Base-by-base conservation (phyloP, 2,113 vertebrate genomes). In the Eulemur rufifrons region DNA sequence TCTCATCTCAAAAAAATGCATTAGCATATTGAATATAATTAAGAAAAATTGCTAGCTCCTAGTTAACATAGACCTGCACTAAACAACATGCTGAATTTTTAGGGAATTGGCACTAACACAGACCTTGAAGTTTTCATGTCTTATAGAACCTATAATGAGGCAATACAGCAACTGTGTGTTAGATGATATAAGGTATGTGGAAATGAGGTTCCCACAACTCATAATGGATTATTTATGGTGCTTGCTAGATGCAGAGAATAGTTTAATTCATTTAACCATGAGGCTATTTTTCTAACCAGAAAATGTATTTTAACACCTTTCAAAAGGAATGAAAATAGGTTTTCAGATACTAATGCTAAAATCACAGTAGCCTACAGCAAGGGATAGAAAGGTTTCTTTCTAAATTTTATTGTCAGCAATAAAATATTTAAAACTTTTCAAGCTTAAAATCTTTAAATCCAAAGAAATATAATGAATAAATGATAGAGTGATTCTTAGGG, bases 301-400 rank as follows among this genome's bases (percentile, higher is more conserved):
- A 84, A 76, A 78, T 77, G 64, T 76, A 85, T 93, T 94, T 92
- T 91, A 93, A 82, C 17, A 91, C 52, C 12, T 93, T 86, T 85
- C 39, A 82, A 95, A 59, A n/a, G 15, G 17, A 37, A 4, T 89
- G 47, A 68, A 93, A 96, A 88, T 89, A 78, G 66, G 12, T 95
- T 94, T 93, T 23, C 37, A 76, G 56, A 32, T 27, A 76, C 18
- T 78, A 87, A 84, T 68, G 29, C 37, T 76, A 54, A 87, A 97
- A 69, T 93, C 56, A 76, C 29, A 76, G 6, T 56, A 94, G 50
- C 50, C 64, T 27, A 68, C 14, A 71, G 27, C 54, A 68, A 83
- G 6, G 2, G 7, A 56, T 83, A 94, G 29, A 86, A 71, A 87
- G 45, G 7, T 81, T 95, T n/a, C 6, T 69, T 59, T 52, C 21